Evolutionary conservation across 2,797 vertebrate genomes (phyloP).

Genomic region (Carapus acus): DNA sequence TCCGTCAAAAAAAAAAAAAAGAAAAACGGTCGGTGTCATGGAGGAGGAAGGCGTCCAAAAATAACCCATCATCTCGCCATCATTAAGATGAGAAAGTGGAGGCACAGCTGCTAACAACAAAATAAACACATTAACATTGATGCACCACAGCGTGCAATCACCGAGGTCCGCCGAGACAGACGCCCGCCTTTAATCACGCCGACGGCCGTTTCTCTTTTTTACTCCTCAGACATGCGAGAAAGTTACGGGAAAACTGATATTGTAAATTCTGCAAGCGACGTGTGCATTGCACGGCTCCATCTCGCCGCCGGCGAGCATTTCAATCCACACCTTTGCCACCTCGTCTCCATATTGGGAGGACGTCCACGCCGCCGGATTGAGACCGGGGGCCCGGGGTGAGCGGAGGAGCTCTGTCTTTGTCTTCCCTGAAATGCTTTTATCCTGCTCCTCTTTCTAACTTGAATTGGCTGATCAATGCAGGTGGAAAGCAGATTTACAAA

Average conservation of each 20-base stretch:
- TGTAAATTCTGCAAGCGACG: too few relatives aligned
- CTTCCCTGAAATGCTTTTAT: background rate
- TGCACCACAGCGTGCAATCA: conserved; percentile 54
- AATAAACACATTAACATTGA: conserved; percentile 67
- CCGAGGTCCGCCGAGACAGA: conserved; percentile 57
- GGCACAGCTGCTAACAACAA: conserved; percentile 66
- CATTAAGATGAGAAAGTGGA: conserved; percentile 58
- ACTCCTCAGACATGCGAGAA: too few relatives aligned
- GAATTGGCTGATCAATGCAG: conserved; percentile 12
- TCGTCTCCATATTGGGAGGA: background rate
- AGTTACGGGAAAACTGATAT: too few relatives aligned
- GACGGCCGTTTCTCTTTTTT: conserved; percentile 28
- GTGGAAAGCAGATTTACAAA: conserved; percentile 20
- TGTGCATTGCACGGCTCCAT: too few relatives aligned
- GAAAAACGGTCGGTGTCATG: conserved; percentile 23
- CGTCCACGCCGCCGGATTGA: too few relatives aligned
- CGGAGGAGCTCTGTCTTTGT: background rate
- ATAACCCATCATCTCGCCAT: conserved; percentile 56
- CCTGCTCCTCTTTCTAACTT: conserved; percentile 9
- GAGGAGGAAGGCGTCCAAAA: conserved; percentile 41
- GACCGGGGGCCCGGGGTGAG: too few relatives aligned
- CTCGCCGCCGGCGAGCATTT: too few relatives aligned
- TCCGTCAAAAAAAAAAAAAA: too few relatives aligned
- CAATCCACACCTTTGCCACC: background rate
- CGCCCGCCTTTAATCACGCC: conserved; percentile 58